phyloP scores from a whole-genome alignment of 2,888 invertebrate genomes.

The Panopea generosa region DNA sequence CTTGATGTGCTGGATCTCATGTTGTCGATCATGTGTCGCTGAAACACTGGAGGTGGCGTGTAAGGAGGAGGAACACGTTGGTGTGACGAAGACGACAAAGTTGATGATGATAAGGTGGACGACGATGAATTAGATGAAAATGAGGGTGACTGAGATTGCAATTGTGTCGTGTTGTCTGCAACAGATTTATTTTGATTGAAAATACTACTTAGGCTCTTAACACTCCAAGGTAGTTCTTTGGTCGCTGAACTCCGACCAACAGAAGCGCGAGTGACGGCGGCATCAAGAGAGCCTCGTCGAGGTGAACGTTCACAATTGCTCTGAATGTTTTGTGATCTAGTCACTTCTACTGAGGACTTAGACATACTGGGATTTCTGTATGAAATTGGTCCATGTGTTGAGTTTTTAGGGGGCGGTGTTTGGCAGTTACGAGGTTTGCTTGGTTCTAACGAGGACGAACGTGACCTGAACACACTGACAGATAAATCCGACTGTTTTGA shows the following conservation, averaged over 20 bases:
- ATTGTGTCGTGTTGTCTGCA: conserved; percentile 6
- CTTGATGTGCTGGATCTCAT: conserved; percentile 72
- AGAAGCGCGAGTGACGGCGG: conserved; percentile 23
- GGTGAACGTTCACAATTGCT: conserved; percentile 4
- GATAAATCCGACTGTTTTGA: background rate
- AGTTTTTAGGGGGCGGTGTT: conserved; percentile 21
- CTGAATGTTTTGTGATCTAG: conserved; percentile 23
- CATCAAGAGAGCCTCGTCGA: conserved; percentile 30
- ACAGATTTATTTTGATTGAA: conserved; percentile 59
- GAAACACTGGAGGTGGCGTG: conserved; percentile 72
- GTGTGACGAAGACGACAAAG: conserved; percentile 12
- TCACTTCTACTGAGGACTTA: background rate
- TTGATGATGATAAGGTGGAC: conserved; percentile 18
- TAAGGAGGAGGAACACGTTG: conserved; percentile 64
- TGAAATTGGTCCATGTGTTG: conserved; percentile 37
- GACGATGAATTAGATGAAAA: conserved; percentile 10
- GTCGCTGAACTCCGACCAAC: background rate
- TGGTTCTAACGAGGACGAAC: conserved; percentile 55
- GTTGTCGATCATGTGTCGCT: conserved; percentile 62
- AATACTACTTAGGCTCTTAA: conserved; percentile 71
- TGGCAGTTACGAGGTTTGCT: conserved; percentile 16
- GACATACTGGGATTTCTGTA: conserved; percentile 47
- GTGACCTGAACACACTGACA: conserved; percentile 50
- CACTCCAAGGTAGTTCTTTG: conserved; percentile 78
- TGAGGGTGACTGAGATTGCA: conserved; percentile 7